phyloP scores from a whole-genome alignment of 2,888 invertebrate species.

The Odontomyia ornata region DNA sequence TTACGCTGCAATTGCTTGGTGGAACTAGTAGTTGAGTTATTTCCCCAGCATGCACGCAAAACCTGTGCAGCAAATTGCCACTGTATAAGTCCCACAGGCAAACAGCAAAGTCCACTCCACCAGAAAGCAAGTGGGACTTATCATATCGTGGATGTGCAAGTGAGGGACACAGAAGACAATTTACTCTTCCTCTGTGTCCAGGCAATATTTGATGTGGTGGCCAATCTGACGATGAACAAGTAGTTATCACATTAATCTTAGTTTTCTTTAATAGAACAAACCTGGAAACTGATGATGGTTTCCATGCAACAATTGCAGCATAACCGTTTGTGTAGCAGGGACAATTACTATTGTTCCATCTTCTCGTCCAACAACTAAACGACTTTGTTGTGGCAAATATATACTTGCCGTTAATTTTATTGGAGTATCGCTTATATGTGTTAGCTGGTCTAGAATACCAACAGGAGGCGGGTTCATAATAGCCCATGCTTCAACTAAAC shows the following conservation, averaged over 20 bases:
- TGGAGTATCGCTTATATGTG: slow-evolving; percentile 75
- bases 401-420: slow-evolving; percentile 92
- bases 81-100: slow-evolving; percentile 95
- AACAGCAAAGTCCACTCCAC: slow-evolving; percentile 96
- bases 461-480: slow-evolving; percentile 87
- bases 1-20: slow-evolving; percentile 87
- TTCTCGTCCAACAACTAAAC: slow-evolving; percentile 92
- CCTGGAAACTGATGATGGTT: slow-evolving; percentile 83
- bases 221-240: slow-evolving; percentile 72
- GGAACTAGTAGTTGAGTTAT: slow-evolving; percentile 94
- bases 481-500: slow-evolving; percentile 87
- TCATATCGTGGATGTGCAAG: slow-evolving; percentile 84
- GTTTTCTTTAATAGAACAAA: slow-evolving; percentile 54
- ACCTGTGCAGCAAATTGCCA: slow-evolving; percentile 88
- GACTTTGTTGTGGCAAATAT: slow-evolving; percentile 91
- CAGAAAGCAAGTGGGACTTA: slow-evolving; percentile 88
- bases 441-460: slow-evolving; percentile 90
- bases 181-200: slow-evolving; percentile 93
- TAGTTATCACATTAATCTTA: not conserved
- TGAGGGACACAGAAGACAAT: slow-evolving; percentile 94
- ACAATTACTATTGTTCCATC: slow-evolving; percentile 97
- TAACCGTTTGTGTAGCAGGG: slow-evolving; percentile 94
- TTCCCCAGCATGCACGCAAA: slow-evolving; percentile 98
- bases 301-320: slow-evolving; percentile 89
- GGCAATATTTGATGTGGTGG: slow-evolving; percentile 86